Evolutionary conservation across 2,797 vertebrate genomes (phyloP).

Genomic region (Anisognathus igniventris): DNA sequence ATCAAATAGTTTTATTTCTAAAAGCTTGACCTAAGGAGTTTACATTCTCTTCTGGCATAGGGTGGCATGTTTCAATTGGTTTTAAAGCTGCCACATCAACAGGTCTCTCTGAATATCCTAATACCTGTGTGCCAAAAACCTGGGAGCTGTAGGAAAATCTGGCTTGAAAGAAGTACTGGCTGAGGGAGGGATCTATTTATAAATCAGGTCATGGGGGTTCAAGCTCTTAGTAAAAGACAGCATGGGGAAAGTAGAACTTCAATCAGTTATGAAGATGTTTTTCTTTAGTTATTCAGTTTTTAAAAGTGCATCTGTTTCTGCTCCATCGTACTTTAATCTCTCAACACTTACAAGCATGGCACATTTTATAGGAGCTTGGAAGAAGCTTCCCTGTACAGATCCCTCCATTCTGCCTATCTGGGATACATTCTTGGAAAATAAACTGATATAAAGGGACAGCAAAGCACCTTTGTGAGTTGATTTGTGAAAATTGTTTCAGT

Average conservation of each 20-base stretch:
- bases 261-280: neutral
- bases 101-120: neutral
- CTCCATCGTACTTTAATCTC: neutral
- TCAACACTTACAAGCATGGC: neutral
- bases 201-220: neutral
- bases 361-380: neutral
- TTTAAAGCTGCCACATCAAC: neutral
- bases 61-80: neutral
- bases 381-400: neutral
- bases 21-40: neutral
- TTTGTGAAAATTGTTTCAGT: neutral
- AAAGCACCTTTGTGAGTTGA: neutral
- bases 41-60: neutral
- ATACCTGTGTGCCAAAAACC: neutral
- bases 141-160: neutral
- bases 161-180: neutral
- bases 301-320: neutral
- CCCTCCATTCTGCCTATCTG: neutral
- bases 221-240: neutral
- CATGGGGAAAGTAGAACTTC: neutral
- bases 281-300: neutral
- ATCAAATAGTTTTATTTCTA: neutral
- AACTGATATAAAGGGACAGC: neutral
- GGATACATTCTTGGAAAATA: neutral
- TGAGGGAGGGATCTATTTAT: neutral